These are phyloP conservation scores for Oedothorax gibbosus DNA, from an alignment of 1,140 invertebrate species.

Conservation along the genomic window DNA sequence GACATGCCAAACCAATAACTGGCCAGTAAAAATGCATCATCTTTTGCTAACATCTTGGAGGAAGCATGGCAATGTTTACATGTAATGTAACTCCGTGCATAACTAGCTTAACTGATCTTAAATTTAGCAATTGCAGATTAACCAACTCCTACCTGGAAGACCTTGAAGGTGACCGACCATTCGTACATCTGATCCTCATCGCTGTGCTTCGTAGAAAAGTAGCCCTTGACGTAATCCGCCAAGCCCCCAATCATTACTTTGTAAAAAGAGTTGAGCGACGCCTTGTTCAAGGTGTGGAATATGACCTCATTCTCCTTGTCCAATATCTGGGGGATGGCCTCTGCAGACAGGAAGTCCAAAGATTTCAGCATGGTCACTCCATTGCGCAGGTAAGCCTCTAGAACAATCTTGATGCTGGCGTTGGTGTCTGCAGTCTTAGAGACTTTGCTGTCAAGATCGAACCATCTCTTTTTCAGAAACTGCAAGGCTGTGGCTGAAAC, in stretches of 20 bases:
- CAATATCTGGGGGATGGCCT: slow-evolving; percentile 44
- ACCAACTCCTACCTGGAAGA: slow-evolving; percentile 19
- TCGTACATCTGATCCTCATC: slow-evolving; percentile 30
- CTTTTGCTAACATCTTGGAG: no score
- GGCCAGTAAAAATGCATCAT: no score
- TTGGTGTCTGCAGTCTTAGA: slow-evolving; percentile 26
- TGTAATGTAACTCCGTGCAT: no score
- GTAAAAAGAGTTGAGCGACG: slow-evolving; percentile 32
- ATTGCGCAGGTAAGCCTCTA: slow-evolving; percentile 30
- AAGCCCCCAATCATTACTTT: slow-evolving; percentile 50
- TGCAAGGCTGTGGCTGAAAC: slow-evolving; percentile 31
- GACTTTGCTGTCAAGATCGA: slow-evolving; percentile 29
- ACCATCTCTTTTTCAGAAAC: slow-evolving; percentile 49
- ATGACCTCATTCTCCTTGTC: slow-evolving; percentile 8
- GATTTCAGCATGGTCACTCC: slow-evolving; percentile 17
- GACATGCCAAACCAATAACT: no score
- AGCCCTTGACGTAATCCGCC: slow-evolving; percentile 18
- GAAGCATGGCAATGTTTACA: no score
- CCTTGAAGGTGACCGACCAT: slow-evolving; percentile 37
- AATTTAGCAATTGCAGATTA: no score
- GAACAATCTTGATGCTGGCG: slow-evolving; percentile 21
- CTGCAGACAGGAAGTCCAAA: slow-evolving; percentile 28
- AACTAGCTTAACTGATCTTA: no score
- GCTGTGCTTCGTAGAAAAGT: slow-evolving; percentile 20
- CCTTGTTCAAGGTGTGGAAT: slow-evolving; percentile 39